A percentile compares a stretch with the other conserved stretches of the same genome.
phyloP scores from a whole-genome alignment of 2,888 invertebrate genomes.

The Drosophila neotestacea region DNA sequence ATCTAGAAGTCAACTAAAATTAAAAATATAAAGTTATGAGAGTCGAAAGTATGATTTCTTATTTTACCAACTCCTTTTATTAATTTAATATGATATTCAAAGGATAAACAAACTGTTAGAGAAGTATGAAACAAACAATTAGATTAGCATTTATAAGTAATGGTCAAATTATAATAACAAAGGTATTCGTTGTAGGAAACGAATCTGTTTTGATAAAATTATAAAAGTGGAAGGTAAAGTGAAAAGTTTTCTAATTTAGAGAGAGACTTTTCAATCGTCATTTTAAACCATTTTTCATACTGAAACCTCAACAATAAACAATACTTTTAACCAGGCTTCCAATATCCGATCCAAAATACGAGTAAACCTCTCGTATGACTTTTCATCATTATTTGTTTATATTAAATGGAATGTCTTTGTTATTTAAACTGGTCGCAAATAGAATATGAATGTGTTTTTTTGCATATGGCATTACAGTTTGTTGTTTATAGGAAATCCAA shows the following conservation, averaged over 20 bases:
- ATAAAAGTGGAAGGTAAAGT: too few relatives aligned
- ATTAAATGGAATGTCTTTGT: conserved; percentile 7
- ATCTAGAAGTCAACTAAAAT: too few relatives aligned
- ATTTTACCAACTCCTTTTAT: neutral
- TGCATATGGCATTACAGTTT: conserved; percentile 8
- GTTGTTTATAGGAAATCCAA: neutral
- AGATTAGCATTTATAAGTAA: too few relatives aligned
- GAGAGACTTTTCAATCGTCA: too few relatives aligned
- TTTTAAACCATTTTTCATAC: too few relatives aligned
- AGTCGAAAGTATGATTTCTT: neutral
- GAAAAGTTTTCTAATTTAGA: too few relatives aligned
- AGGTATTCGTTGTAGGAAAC: too few relatives aligned
- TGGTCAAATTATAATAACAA: too few relatives aligned
- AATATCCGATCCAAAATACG: neutral
- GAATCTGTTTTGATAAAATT: too few relatives aligned
- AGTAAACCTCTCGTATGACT: neutral
- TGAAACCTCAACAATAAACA: too few relatives aligned
- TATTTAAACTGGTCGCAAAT: neutral
- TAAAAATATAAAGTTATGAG: too few relatives aligned
- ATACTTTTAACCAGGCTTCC: neutral
- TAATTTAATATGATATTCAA: neutral
- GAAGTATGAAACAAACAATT: too few relatives aligned
- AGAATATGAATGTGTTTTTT: neutral
- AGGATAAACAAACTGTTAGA: neutral
- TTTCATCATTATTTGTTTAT: neutral